These are phyloP conservation scores for Phrynosoma platyrhinos DNA, from an alignment of 2,113 vertebrate genomes.

Conservation along the genomic window DNA sequence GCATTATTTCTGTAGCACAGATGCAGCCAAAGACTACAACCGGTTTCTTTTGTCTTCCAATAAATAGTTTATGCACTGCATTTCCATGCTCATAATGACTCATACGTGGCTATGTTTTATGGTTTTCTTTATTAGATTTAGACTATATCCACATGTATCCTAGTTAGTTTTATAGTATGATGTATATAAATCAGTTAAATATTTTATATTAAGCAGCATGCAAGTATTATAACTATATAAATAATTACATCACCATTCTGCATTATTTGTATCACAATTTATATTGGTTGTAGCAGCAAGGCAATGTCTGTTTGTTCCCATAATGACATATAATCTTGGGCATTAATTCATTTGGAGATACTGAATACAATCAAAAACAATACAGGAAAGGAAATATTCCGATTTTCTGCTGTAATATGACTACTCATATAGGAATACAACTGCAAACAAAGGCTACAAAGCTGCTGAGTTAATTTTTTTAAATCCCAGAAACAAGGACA, in stretches of 20 bases:
- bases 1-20: too few species aligned
- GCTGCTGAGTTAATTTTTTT: not conserved
- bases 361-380: not conserved
- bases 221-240: not conserved
- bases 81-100: not conserved
- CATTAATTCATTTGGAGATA: not conserved
- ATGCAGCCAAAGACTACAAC: not conserved
- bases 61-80: not conserved
- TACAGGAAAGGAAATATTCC: not conserved
- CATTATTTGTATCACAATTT: not conserved
- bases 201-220: not conserved
- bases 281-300: not conserved
- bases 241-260: not conserved
- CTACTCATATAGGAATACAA: not conserved
- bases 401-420: not conserved
- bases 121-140: not conserved
- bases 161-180: not conserved
- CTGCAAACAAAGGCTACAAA: not conserved
- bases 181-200: not conserved
- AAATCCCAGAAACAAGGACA: not conserved
- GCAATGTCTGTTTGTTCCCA: not conserved
- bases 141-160: not conserved
- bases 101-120: not conserved
- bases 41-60: not conserved
- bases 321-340: not conserved